phyloP scores from a whole-genome alignment of 2,888 invertebrate genomes.

The Polyommatus iphigenia region DNA sequence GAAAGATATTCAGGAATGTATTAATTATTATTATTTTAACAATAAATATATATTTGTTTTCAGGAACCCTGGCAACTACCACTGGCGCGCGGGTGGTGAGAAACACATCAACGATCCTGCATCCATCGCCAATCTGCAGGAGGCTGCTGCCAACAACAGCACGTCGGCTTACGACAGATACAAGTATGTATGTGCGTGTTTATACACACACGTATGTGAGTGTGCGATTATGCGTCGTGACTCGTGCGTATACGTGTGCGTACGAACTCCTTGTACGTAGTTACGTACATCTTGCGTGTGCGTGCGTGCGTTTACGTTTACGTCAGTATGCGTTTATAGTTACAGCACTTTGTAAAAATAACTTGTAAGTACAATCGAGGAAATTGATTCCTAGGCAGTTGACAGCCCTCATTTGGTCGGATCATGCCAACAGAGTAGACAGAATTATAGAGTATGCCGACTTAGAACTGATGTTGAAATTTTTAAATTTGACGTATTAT shows the following conservation, averaged over 20 bases:
- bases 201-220: constrained; percentile 86
- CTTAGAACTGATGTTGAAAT: too few relatives aligned
- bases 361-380: too few relatives aligned
- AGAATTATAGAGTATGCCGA: too few relatives aligned
- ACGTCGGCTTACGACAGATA: constrained; percentile 90
- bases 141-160: constrained; percentile 92
- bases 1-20: too few relatives aligned
- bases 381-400: too few relatives aligned
- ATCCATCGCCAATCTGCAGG: constrained; percentile 86
- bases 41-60: not conserved
- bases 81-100: constrained; percentile 98
- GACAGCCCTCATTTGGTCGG: too few relatives aligned
- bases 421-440: too few relatives aligned
- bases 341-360: too few relatives aligned
- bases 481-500: too few relatives aligned
- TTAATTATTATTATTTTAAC: not conserved
- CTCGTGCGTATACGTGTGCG: not conserved
- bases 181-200: constrained; percentile 82
- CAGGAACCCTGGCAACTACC: constrained; percentile 95
- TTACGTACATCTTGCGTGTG: too few relatives aligned
- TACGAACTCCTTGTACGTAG: not conserved
- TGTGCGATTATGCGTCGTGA: constrained; percentile 55
- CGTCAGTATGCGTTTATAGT: too few relatives aligned
- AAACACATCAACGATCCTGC: constrained; percentile 98
- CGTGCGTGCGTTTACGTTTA: too few relatives aligned